Evolutionary conservation across 2,797 vertebrate species (phyloP), one percentile per base, ranked within the genome.

Genomic region (Ciconia nigra): DNA sequence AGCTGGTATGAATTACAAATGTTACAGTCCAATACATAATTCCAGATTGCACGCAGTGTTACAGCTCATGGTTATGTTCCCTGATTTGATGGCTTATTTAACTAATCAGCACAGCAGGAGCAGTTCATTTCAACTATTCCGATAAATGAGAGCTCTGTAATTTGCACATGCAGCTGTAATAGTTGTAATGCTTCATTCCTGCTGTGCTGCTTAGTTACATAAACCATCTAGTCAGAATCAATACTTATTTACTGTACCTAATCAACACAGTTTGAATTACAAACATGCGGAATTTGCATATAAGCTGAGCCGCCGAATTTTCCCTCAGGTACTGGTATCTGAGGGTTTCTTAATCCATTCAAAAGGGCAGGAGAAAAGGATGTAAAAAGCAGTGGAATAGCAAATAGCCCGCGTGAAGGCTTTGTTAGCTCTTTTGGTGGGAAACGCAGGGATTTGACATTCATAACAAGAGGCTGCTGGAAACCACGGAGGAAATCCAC

Each of bases 71-170:
- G 90, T 92, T 96, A 69, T 95, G 81, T 94, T 94, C 92, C 79
- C 93, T 97, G 96, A 96, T 96, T 96, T 95, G 97, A 96, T 96
- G 95, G 93, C 93, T 97, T 97, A 94, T 96, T 97, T 96, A 97
- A 96, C 95, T 96, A 96, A 97, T 97, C 96, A 96, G 95, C 95
- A 81, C 95, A 94, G 94, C 96, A 96, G 96, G 96, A 97, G 81
- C 67, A 52, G 88, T 91, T 96, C 86, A 70, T 97, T 97, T 85
- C 90, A 84, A 96, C 93, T 96, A 90, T 93, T 97, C 83, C 74
- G 8, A 94, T 96, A 97, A 96, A 96, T 92, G 92, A 96, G 89
- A 90, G 94, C 90, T 85, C 93, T 93, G 83, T 90, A 96, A 97
- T 96, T 97, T 96, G 94, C 92, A 94, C 94, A 96, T 94, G 94